Base-by-base conservation (phyloP, 2,113 vertebrate species). In the Cyanoderma ruficeps region DNA sequence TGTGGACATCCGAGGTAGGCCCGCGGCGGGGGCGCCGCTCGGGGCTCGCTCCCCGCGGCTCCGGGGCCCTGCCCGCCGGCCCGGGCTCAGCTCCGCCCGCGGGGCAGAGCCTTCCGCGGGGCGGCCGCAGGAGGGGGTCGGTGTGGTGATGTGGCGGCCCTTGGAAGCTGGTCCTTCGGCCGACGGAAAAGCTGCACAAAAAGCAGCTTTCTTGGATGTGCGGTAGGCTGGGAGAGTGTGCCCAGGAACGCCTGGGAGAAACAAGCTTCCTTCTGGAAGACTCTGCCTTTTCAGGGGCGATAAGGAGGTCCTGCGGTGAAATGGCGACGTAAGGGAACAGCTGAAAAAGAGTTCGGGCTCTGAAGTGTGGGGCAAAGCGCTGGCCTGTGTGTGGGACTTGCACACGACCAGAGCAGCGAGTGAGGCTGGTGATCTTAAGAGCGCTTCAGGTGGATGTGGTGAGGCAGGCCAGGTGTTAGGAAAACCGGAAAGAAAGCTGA, bases 1-100 rank as follows among this genome's bases (percentile, higher is more conserved):
- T 2, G 98, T 98, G 37, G 98, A 98, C 17, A 98, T 98, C 31
- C 92, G 98, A 98, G 98, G 98, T 98, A 17, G 42, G 78, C 41
- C 21, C 1, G 37, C 4, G 28, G 12, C 20, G 5, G 2, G 2
- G 1, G 23, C 3, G 20, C 35, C 10, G 21, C 4, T 31, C 3
- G 52, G 75, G 20, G 37, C 12, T 33, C 9, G 24, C 17, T 35
- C 10, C 42, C 33, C 21, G 27, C 33, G 9, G 61, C 60, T 42
- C 35, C 42, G 15, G 59, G 15, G 44, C 21, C 7, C 61, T 60
- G 74, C 49, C n/a, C 12, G 13, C 55, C 22, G 23, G n/a, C 20
- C 46, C 3, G 44, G 13, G 39, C 44, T 41, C 30, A 4, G 53
- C 37, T 56, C 33, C 22, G 41, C 39, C 23, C 15, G 37, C 9